Evolutionary conservation across 2,113 vertebrate species (phyloP), one percentile per base, ranked within the genome.

Genomic region (Ibidorhyncha struthersii): DNA sequence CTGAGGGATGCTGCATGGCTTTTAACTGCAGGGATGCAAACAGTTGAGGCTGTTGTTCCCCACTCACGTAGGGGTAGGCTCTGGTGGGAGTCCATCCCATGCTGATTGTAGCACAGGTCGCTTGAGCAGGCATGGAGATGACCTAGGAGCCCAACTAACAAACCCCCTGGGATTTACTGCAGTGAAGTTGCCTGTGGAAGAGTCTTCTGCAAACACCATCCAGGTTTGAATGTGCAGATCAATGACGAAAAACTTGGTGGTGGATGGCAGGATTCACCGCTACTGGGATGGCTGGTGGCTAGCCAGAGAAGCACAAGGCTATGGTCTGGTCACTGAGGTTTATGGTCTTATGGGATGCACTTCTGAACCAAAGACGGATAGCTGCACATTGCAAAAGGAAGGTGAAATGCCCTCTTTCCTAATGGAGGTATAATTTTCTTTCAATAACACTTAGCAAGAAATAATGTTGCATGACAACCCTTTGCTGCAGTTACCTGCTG

Each of bases 211-310:
- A 90, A 79, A 83, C 0, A 7, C 40, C 30, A 47, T 41, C 50
- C 59, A 82, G 66, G 71, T 96, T 89, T 94, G 78, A 97, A 93
- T 59, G 40, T 63, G 72, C 45, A 87, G 80, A 89, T 67, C 27
- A 12, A 6, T 95, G 90, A 89, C 30, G 43, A 94, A 96, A 93
- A 88, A 84, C 93, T 93, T 93, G 66, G 63, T 79, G 86, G 52
- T 76, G 82, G 67, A 85, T 70, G 58, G 90, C 71, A 95, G 80
- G 71, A 94, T 83, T 93, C 85, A 66, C 49, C 91, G 85, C 87
- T 90, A 36, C 90, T 69, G 81, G 3, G 2, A 89, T n/a, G 63
- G 23, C 74, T 96, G 49, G 49, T 81, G 59, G 32, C 32, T 70
- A 86, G 73, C 88, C 92, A 81, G 5, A 59, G 78, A 95, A 89